Conservation (phyloP, 2,797 vertebrate species). For the Chanos chanos region DNA sequence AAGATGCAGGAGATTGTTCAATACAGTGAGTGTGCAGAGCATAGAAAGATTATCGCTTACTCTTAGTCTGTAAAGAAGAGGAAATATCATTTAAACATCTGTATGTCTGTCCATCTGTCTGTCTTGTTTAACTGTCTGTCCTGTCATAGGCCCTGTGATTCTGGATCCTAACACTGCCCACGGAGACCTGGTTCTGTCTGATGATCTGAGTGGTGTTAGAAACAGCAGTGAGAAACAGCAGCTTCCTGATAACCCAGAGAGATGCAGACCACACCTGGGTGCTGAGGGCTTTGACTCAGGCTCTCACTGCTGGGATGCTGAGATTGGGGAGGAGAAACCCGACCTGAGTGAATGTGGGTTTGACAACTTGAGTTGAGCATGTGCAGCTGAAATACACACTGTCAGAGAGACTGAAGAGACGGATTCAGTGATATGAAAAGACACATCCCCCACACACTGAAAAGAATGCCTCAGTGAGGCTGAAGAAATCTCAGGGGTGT, state of each 20-base stretch:
- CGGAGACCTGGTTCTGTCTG: slow-evolving; percentile 50
- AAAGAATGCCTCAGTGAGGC: too few relatives aligned
- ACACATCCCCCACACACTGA: too few relatives aligned
- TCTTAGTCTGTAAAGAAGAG: not conserved
- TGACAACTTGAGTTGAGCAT: slow-evolving; percentile 51
- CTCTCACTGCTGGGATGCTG: slow-evolving; percentile 58
- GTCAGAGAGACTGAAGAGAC: slow-evolving; percentile 44
- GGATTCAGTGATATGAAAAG: too few relatives aligned
- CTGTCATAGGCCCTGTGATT: slow-evolving; percentile 37
- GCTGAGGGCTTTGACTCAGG: slow-evolving; percentile 52
- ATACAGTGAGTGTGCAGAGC: slow-evolving; percentile 40
- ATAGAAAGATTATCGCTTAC: not conserved
- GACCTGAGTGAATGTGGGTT: slow-evolving; percentile 58
- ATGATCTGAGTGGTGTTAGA: slow-evolving; percentile 45
- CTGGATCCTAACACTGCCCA: slow-evolving; percentile 39
- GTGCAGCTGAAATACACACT: slow-evolving; percentile 36
- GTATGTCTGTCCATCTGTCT: not conserved
- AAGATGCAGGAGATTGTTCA: slow-evolving; percentile 31
- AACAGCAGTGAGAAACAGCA: slow-evolving; percentile 33
- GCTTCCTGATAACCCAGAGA: slow-evolving; percentile 49
- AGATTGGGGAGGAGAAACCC: slow-evolving; percentile 49
- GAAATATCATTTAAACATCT: not conserved
- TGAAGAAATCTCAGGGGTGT: too few relatives aligned
- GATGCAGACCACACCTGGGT: slow-evolving; percentile 60
- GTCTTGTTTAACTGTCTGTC: too few relatives aligned